These are phyloP conservation scores for Aleiodes testaceus DNA, from an alignment of 2,888 invertebrate species.

Conservation along the genomic window DNA sequence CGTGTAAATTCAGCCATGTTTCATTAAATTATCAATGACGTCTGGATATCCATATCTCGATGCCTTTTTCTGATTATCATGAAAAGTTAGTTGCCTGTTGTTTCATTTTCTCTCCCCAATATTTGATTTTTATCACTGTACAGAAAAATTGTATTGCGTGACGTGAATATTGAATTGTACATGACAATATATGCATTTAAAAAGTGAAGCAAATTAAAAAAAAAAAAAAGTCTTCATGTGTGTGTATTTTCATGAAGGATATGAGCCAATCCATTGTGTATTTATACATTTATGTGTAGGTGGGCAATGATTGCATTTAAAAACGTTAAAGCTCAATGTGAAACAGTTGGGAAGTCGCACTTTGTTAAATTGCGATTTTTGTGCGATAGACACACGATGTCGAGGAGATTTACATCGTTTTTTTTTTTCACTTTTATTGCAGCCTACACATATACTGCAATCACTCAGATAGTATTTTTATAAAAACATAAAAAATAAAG, in stretches of 20 bases:
- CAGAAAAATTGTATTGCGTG: slow-evolving; percentile 48
- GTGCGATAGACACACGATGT: slow-evolving; percentile 43
- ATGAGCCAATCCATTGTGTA: neutral
- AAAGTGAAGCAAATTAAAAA: neutral
- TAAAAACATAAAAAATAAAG: slow-evolving; percentile 1
- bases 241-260: slow-evolving; percentile 3
- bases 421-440: slow-evolving; percentile 21
- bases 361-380: slow-evolving; percentile 47
- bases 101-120: slow-evolving; percentile 38
- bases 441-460: slow-evolving; percentile 5
- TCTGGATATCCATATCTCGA: slow-evolving; percentile 20
- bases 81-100: slow-evolving; percentile 16
- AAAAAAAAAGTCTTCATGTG: slow-evolving; percentile 31
- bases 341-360: slow-evolving; percentile 35
- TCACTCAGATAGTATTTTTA: slow-evolving; percentile 7
- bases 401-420: slow-evolving; percentile 19
- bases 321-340: slow-evolving; percentile 35
- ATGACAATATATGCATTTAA: slow-evolving; percentile 25
- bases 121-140: slow-evolving; percentile 60
- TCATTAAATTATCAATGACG: no score
- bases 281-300: slow-evolving; percentile 21
- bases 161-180: slow-evolving; percentile 45
- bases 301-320: slow-evolving; percentile 42
- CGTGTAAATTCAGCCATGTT: neutral
- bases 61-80: slow-evolving; percentile 28